phyloP scores from a whole-genome alignment of 2,888 invertebrate species.

The Dynastes grantii region DNA sequence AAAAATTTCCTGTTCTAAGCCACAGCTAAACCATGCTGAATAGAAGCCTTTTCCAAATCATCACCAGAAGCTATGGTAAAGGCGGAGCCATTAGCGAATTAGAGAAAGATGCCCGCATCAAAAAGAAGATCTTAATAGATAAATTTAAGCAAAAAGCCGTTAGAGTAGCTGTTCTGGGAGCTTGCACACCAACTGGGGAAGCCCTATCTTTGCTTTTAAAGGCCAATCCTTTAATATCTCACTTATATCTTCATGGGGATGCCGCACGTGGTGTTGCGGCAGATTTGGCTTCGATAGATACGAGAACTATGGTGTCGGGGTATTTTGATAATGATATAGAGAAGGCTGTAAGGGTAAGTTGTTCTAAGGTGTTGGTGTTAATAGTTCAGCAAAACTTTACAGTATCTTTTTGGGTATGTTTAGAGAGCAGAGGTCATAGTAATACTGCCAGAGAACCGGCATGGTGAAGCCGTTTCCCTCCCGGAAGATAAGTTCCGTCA shows the following conservation, averaged over 20 bases:
- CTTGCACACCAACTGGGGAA: constrained; percentile 72
- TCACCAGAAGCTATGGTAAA: no score
- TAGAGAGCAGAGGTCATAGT: constrained; percentile 67
- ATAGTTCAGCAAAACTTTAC: neutral
- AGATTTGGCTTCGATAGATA: constrained; percentile 66
- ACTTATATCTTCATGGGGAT: constrained; percentile 62
- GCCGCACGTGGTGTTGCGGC: constrained; percentile 61
- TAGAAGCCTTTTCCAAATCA: no score
- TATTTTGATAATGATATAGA: constrained; percentile 58
- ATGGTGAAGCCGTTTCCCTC: constrained; percentile 54
- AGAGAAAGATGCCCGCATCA: constrained; percentile 18
- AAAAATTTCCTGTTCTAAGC: no score
- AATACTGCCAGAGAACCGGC: constrained; percentile 60
- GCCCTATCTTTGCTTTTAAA: constrained; percentile 73
- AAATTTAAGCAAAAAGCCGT: constrained; percentile 56
- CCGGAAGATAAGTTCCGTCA: constrained; percentile 60
- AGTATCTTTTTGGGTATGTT: constrained; percentile 2
- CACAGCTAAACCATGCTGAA: no score
- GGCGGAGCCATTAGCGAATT: no score
- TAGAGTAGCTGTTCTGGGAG: constrained; percentile 71
- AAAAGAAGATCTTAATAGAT: constrained; percentile 48
- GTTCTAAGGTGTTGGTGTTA: neutral
- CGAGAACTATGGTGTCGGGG: constrained; percentile 61
- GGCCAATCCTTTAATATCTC: constrained; percentile 71
- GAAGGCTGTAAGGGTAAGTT: constrained; percentile 63